These are phyloP conservation scores for Astyanax mexicanus DNA, from an alignment of 2,797 vertebrate genomes.

Conservation along the genomic window DNA sequence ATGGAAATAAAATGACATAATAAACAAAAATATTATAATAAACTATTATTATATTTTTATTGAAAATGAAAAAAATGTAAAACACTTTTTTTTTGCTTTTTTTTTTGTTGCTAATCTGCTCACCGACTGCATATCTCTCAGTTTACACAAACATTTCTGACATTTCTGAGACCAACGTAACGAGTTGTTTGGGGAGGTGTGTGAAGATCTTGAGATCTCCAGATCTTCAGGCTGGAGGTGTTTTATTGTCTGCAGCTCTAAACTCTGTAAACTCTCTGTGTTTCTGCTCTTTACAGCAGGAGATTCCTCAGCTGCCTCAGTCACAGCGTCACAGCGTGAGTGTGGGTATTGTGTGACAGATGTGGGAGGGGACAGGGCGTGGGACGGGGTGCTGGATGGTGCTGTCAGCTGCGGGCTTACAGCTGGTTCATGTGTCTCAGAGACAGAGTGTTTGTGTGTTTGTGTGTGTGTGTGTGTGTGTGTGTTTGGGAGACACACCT, in stretches of 20 bases:
- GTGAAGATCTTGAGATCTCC: background rate
- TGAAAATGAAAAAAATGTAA: too few relatives aligned
- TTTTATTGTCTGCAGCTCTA: too few relatives aligned
- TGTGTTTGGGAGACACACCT: constrained; percentile 33
- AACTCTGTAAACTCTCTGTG: background rate
- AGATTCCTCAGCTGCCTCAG: background rate
- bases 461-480: background rate
- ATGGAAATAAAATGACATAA: too few relatives aligned
- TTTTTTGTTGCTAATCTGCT: too few relatives aligned
- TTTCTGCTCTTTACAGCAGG: background rate
- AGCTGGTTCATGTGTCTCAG: background rate
- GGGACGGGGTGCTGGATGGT: constrained; percentile 4
- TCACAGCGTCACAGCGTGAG: background rate
- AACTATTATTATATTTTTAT: too few relatives aligned
- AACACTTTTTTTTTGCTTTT: too few relatives aligned
- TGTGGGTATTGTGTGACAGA: background rate
- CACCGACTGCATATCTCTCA: too few relatives aligned
- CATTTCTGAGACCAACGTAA: background rate
- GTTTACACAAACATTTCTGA: background rate
- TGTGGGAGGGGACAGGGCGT: constrained; percentile 21
- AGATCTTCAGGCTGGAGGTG: too few relatives aligned
- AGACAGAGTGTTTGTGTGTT: background rate
- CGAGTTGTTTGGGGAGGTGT: background rate
- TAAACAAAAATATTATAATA: too few relatives aligned
- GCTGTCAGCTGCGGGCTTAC: constrained; percentile 32